These are phyloP conservation scores for Catalaphyllia jardinei DNA, from an alignment of 64 coral and sea anemone genomes.

Conservation along the genomic window DNA sequence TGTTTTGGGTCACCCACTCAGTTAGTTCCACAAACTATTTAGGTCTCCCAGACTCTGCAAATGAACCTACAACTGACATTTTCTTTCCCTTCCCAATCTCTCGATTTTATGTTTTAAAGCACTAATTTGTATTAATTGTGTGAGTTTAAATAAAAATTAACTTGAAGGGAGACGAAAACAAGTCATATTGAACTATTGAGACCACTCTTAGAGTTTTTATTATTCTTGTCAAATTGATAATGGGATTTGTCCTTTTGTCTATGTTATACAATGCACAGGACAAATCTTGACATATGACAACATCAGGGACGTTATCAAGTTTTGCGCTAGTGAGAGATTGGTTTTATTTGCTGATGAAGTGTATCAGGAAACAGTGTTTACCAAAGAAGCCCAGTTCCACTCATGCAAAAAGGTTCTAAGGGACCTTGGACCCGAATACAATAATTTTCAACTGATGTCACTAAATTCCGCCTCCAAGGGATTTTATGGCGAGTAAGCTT, in stretches of 20 bases:
- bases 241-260: too few species aligned
- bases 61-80: too few species aligned
- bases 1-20: too few species aligned
- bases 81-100: too few species aligned
- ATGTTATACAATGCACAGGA: constrained; percentile 23
- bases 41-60: too few species aligned
- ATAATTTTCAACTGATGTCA: constrained; percentile 63
- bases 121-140: too few species aligned
- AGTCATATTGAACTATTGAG: not conserved
- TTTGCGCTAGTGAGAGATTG: constrained; percentile 56
- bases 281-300: constrained; percentile 72
- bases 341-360: constrained; percentile 83
- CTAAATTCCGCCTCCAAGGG: constrained; percentile 62
- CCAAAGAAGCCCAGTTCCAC: constrained; percentile 47
- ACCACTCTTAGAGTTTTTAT: not conserved
- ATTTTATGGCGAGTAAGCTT: constrained; percentile 73
- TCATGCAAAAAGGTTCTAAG: constrained; percentile 71
- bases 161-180: too few species aligned
- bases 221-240: too few species aligned
- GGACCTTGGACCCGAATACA: constrained; percentile 57
- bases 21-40: too few species aligned
- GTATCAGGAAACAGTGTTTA: constrained; percentile 79
- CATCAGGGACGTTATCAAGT: constrained; percentile 68
- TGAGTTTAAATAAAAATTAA: too few species aligned
- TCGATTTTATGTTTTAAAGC: too few species aligned